A percentile compares a stretch with the other conserved stretches of the same genome.
These are phyloP conservation scores for Antigone vipio DNA, from an alignment of 2,113 vertebrate species.

Conservation along the genomic window DNA sequence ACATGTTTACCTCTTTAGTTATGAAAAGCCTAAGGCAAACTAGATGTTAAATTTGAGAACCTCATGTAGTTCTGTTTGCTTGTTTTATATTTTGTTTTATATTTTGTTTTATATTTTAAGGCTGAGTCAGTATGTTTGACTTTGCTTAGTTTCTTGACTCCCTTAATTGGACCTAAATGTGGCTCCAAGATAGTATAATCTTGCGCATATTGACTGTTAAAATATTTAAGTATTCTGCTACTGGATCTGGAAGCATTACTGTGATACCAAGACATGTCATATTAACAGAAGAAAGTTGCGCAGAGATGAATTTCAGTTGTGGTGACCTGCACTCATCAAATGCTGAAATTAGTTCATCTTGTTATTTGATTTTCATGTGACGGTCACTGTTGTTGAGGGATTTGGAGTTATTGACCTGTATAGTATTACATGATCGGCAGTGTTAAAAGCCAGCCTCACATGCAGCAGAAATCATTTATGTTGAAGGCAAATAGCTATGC, in stretches of 20 bases:
- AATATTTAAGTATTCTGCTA: neutral
- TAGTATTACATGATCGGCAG: neutral
- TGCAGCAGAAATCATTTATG: neutral
- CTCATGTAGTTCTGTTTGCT: neutral
- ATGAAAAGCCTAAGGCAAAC: neutral
- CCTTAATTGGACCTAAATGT: neutral
- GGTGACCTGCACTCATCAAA: neutral
- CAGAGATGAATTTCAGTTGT: neutral
- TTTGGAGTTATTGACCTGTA: neutral
- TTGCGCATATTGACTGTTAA: neutral
- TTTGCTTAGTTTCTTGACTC: neutral
- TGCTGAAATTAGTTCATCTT: neutral
- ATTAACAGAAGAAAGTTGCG: neutral
- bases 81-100: neutral
- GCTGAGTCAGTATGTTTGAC: neutral
- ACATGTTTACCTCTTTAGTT: neutral
- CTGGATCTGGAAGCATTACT: neutral
- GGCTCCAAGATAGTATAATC: neutral
- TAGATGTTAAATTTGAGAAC: neutral
- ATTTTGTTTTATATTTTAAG: neutral
- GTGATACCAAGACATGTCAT: neutral
- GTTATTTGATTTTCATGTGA: neutral
- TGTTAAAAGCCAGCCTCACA: neutral
- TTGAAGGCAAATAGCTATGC: neutral
- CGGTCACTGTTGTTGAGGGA: neutral